Conservation (phyloP, 2,113 vertebrate genomes). For the Chrysemys picta region DNA sequence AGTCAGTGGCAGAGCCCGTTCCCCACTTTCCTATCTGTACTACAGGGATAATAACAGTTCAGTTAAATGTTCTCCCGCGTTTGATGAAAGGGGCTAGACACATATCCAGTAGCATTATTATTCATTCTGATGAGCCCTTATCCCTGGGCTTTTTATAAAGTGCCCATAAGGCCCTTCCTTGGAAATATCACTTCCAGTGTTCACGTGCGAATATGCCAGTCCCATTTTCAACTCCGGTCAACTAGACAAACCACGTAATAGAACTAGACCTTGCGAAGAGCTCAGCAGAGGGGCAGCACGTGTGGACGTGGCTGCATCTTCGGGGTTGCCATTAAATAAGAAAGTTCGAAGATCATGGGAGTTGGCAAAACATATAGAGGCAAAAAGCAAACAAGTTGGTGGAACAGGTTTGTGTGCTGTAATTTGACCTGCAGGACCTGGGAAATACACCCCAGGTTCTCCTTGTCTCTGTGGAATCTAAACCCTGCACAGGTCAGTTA, state of each 20-base stretch:
- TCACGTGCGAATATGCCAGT: neutral
- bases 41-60: neutral
- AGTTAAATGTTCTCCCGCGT: neutral
- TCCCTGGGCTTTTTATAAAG: neutral
- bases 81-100: neutral
- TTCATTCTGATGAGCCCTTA: neutral
- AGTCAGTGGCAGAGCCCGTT: neutral
- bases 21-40: neutral
- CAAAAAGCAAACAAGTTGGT: neutral
- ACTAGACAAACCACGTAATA: neutral
- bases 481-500: neutral
- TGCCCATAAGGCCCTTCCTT: neutral
- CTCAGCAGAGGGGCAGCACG: neutral
- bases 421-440: neutral
- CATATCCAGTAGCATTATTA: neutral
- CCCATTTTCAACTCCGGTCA: neutral
- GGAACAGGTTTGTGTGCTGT: neutral
- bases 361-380: neutral
- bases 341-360: neutral
- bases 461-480: neutral
- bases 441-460: neutral
- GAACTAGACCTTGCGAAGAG: neutral
- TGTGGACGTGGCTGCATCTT: neutral
- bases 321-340: neutral
- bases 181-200: neutral